Conservation (phyloP, 2,113 vertebrate genomes). For the Fukomys damarensis region DNA sequence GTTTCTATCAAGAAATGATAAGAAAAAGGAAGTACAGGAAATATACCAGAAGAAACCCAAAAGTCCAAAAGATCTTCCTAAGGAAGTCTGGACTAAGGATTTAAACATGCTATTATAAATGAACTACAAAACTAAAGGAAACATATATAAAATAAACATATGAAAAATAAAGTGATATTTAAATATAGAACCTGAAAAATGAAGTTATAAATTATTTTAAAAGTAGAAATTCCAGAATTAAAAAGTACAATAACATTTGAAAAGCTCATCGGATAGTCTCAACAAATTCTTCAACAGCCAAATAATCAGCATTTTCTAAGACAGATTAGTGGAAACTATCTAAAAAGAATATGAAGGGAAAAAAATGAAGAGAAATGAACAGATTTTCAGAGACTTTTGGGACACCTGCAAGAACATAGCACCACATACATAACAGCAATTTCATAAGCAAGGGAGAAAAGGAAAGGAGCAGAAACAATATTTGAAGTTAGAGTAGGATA, state of each 20-base stretch:
- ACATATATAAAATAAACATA: not conserved
- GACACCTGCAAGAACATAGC: not conserved
- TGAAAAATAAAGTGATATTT: not conserved
- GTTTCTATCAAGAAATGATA: no score
- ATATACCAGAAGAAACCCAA: not conserved
- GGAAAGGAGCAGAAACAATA: not conserved
- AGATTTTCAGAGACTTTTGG: not conserved
- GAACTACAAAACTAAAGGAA: not conserved
- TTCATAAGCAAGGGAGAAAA: not conserved
- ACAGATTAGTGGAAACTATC: not conserved
- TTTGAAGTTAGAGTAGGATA: not conserved
- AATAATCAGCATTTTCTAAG: not conserved
- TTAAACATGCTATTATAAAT: not conserved
- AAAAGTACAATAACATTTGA: not conserved
- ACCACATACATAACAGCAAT: not conserved
- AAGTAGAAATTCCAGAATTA: not conserved
- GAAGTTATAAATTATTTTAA: not conserved
- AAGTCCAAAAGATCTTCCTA: no score
- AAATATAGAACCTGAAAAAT: not conserved
- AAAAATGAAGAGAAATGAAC: not conserved
- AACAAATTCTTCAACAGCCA: not conserved
- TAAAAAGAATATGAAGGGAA: not conserved
- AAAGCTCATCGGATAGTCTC: not conserved
- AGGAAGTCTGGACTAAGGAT: not conserved
- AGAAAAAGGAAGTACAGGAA: not conserved